Evolutionary conservation across 2,113 vertebrate genomes (phyloP).

Genomic region (Solea solea): DNA sequence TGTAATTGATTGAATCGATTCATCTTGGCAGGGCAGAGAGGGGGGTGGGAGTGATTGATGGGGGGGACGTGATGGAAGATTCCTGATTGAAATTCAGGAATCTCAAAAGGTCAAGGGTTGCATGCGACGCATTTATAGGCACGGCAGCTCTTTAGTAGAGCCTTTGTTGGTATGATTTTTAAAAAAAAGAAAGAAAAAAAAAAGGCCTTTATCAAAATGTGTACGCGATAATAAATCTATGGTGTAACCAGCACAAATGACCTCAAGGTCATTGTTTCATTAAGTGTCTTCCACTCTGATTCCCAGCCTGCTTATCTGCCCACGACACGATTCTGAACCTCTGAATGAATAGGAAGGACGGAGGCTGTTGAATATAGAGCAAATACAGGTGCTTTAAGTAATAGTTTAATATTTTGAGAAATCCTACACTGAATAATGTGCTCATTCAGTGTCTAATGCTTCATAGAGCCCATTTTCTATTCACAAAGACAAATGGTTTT

Average conservation of each 20-base stretch:
- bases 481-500: too few relatives aligned
- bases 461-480: too few relatives aligned
- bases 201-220: constrained; percentile 25
- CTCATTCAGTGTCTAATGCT: too few relatives aligned
- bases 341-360: background rate
- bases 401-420: background rate
- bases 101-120: constrained; percentile 65
- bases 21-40: constrained; percentile 39
- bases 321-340: background rate
- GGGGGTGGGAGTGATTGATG: constrained; percentile 60
- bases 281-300: constrained; percentile 80
- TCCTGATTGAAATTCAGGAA: constrained; percentile 64
- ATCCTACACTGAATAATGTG: background rate
- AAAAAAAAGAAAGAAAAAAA: background rate
- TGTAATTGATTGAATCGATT: constrained; percentile 64
- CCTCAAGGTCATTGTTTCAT: constrained; percentile 80
- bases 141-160: constrained; percentile 5
- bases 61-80: background rate
- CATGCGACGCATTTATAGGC: constrained; percentile 40
- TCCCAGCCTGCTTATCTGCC: constrained; percentile 17
- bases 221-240: constrained; percentile 74
- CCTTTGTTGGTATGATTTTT: constrained; percentile 33
- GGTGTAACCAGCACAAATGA: constrained; percentile 63
- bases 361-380: background rate
- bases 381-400: background rate